These are phyloP conservation scores for Morinoia aosen DNA, from an alignment of 2,888 invertebrate genomes.

Conservation along the genomic window DNA sequence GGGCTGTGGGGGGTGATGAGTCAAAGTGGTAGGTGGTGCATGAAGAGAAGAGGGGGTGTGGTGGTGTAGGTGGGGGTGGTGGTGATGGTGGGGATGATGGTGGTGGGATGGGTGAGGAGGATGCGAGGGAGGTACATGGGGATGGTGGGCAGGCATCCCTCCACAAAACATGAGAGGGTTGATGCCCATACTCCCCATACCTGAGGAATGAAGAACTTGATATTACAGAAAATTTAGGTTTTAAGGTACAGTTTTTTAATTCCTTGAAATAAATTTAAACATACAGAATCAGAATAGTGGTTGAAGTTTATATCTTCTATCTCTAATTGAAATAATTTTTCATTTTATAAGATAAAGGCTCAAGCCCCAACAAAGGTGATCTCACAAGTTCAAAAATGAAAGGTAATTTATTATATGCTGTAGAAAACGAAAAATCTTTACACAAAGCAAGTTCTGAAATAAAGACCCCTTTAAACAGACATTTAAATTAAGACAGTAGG, in stretches of 20 bases:
- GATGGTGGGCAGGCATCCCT: constrained; percentile 32
- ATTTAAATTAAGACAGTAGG: too few relatives aligned
- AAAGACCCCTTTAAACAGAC: too few relatives aligned
- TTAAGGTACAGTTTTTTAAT: background rate
- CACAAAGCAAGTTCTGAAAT: too few relatives aligned
- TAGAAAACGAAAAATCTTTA: too few relatives aligned
- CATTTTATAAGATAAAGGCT: too few relatives aligned
- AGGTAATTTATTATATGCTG: too few relatives aligned
- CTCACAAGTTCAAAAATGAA: too few relatives aligned
- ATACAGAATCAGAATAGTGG: too few relatives aligned
- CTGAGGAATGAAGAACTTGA: background rate
- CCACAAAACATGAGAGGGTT: constrained; percentile 39
- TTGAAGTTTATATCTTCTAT: too few relatives aligned
- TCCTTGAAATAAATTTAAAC: background rate
- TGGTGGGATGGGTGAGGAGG: constrained; percentile 43
- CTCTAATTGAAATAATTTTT: too few relatives aligned
- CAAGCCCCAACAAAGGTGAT: too few relatives aligned
- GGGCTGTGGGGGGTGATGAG: constrained; percentile 13
- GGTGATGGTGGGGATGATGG: constrained; percentile 21
- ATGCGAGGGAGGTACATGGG: constrained; percentile 3
- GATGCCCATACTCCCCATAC: constrained; percentile 42
- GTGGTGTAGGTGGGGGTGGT: constrained; percentile 17
- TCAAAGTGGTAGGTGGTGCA: background rate
- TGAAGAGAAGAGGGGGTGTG: background rate
- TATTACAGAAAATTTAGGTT: background rate